These are phyloP conservation scores for Prionailurus viverrinus DNA, from an alignment of 2,113 vertebrate genomes.

Conservation along the genomic window DNA sequence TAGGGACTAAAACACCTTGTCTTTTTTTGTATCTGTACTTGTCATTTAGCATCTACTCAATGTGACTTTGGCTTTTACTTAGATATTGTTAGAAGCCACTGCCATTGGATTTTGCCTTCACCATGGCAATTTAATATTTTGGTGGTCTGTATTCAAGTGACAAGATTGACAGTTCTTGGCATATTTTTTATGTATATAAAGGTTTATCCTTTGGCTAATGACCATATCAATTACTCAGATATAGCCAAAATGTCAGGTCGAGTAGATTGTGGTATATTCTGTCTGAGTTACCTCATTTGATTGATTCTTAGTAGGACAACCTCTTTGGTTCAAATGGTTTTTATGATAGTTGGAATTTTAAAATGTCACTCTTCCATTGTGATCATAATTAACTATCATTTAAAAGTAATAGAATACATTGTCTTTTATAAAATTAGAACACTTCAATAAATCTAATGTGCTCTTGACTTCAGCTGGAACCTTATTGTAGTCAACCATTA, in stretches of 20 bases:
- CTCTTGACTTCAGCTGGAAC: background rate
- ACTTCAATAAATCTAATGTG: background rate
- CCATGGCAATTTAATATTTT: conserved; percentile 28
- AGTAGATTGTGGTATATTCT: background rate
- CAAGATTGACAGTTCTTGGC: conserved; percentile 1
- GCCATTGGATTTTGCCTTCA: background rate
- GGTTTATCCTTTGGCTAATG: conserved; percentile 58
- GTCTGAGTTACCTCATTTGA: conserved; percentile 25
- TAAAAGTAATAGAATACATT: conserved; percentile 3
- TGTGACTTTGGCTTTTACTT: background rate
- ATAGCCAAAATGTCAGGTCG: background rate
- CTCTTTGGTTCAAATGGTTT: conserved; percentile 31
- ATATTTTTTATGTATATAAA: background rate
- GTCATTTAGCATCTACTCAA: background rate
- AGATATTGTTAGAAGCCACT: background rate
- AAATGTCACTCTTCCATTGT: conserved; percentile 7
- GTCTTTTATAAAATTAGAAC: conserved; percentile 20
- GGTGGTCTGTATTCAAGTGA: background rate
- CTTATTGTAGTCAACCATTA: background rate
- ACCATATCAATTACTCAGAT: background rate
- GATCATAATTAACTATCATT: background rate
- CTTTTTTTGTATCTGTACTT: background rate
- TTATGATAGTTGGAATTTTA: conserved; percentile 24
- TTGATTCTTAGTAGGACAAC: conserved; percentile 3
- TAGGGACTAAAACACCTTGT: background rate